Evolutionary conservation across 2,113 vertebrate species (phyloP), one percentile per base, ranked within the genome.

Genomic region (Trichechus manatus): DNA sequence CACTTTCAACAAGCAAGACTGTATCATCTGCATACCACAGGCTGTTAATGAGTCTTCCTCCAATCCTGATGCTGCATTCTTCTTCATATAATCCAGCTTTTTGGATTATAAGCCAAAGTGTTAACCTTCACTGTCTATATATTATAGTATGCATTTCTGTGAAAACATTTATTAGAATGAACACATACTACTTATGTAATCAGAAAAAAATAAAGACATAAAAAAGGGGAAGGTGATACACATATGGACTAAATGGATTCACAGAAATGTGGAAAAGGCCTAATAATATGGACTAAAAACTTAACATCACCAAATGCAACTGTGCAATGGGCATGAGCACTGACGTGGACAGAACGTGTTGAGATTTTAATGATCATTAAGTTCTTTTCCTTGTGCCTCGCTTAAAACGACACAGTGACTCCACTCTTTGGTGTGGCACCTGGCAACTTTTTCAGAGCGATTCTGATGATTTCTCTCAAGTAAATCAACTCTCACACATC

Each of bases 301-400:
- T 61, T 36, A 33, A 7, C 59, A 31, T 50, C 53, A 50, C 19
- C 33, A 29, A 72, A 33, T 13, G 42, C 31, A 42, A 9, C 44
- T 44, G 33, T 70, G 23, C 36, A 22, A 4, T 2, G 50, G 81
- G 19, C 80, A 6, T 9, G 3, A 33, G 19, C 27, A 20, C 5
- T 0, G 13, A 11, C 8, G 11, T 10, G 3, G 27, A 17, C 5
- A 9, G 29, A 25, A 39, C 23, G 1, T 0, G 53, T 5, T 22
- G 9, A 15, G 42, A 47, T 53, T 63, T 11, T 10, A 7, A 33
- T 1, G 4, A 25, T 53, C 42, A 3, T 2, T 20, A 9, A 3
- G 1, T 31, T 22, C 88, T 56, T 20, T 44, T 27, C 33, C 44
- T n/a, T 13, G 59, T 1, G 50, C 7, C 23, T 50, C 36, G 44